Percentiles rank a stretch among this genome's conserved stretches.
phyloP scores from a whole-genome alignment of 2,113 vertebrate species.

The Rhabdomys dilectus region DNA sequence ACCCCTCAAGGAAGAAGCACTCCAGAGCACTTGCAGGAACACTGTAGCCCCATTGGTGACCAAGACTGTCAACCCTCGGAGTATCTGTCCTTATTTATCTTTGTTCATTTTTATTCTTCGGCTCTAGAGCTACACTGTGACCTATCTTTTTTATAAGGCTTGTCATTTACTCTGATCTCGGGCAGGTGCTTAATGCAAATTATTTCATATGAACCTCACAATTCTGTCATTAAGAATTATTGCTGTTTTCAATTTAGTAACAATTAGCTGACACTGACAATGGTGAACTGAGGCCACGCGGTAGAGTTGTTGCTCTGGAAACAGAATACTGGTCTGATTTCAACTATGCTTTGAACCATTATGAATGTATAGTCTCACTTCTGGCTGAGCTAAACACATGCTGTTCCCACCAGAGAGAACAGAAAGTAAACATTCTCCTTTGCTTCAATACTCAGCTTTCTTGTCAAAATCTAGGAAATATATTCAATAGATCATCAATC shows the following conservation, averaged over 20 bases:
- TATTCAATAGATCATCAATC: background rate
- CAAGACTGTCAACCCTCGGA: background rate
- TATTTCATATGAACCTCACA: background rate
- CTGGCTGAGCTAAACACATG: background rate
- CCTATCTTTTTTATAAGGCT: background rate
- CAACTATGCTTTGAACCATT: background rate
- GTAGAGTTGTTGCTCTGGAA: background rate
- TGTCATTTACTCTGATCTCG: background rate
- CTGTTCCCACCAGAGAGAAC: background rate
- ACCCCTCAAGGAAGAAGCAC: background rate
- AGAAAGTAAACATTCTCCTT: background rate
- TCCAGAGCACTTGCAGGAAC: background rate
- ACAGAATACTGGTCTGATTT: background rate
- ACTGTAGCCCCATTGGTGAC: background rate
- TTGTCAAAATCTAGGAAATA: background rate
- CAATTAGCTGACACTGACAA: background rate
- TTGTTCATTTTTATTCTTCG: conserved; percentile 30
- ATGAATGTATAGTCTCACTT: background rate
- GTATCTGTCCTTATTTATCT: background rate
- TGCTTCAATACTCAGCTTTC: conserved; percentile 10
- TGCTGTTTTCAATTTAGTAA: background rate
- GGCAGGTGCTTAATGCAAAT: background rate
- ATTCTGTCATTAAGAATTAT: background rate
- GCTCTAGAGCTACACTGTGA: background rate
- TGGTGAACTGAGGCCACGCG: background rate